Base-by-base conservation (phyloP, 1,140 invertebrate genomes). In the Drosophila truncata region DNA sequence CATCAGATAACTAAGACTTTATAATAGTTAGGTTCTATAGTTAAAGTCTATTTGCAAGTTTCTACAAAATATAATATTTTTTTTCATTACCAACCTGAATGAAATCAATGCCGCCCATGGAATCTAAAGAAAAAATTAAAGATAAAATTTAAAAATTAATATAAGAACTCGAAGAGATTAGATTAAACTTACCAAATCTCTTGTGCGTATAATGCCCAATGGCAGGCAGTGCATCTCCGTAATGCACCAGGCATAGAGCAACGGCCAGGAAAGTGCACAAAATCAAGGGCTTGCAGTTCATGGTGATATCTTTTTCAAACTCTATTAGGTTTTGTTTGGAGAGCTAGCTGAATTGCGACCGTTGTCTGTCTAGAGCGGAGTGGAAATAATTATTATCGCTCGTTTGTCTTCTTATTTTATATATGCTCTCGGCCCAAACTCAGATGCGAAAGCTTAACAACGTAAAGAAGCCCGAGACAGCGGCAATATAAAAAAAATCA, bases 401-500 rank as follows among this genome's bases (percentile, higher is more conserved):
- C 82, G 85, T 85, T 90, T 91, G 81, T 91, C 74, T 85, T 79
- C 80, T 90, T 79, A 66, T 90, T 90, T 82, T 90, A 90, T 90
- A 90, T 65, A 88, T 64, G 59, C 70, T 59, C 70, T 59, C 79
- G 46, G 67, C 71, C 85, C 74, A 88, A 90, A 84, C 82, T 58
- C 70, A 79, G 71, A 81, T 90, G 74, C 70, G 63, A 90, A 88
- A 86, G 75, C 79, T 82, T 76, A 74, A 70, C 64, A 76, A 81
- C 71, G 58, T 67, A 72, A 86, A 84, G 78, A 90, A 90, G 55
- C 79, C 65, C 50, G 74, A 81, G 52, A 44, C 67, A 52, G 67
- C 62, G 37, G 27, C 55, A 71, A 54, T 47, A 80, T 31, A 50
- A 13, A 63, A 75, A 66, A 60, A 66, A 27, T 16, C 29, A 16